phyloP scores from a whole-genome alignment of 2,797 vertebrate genomes.

The Ceryle rudis region DNA sequence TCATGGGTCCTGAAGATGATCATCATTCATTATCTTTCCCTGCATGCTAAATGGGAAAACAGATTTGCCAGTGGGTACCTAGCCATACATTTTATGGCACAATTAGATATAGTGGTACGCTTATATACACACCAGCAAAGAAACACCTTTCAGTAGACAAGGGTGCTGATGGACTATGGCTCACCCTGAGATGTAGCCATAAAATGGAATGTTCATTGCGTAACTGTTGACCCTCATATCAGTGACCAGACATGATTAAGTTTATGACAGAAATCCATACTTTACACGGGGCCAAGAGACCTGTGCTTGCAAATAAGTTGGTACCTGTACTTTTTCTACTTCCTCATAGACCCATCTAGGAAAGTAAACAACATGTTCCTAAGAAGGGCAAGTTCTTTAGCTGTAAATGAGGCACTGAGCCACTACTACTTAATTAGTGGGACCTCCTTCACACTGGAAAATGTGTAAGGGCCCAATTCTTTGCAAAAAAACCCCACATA shows the following conservation, averaged over 20 bases:
- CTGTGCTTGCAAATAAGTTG: background rate
- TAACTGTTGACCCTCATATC: background rate
- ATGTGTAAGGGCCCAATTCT: background rate
- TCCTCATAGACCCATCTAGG: background rate
- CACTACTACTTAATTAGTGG: background rate
- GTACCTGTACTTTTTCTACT: background rate
- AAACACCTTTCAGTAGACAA: background rate
- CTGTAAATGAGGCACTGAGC: background rate
- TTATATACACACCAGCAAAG: background rate
- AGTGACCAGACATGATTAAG: background rate
- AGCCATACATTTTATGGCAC: background rate
- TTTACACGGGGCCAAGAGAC: background rate
- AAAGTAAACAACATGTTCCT: constrained; percentile 1
- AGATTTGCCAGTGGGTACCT: background rate
- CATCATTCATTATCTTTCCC: background rate
- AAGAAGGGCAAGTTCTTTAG: background rate
- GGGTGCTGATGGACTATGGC: background rate
- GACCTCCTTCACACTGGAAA: background rate
- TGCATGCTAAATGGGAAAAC: background rate
- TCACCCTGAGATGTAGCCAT: background rate
- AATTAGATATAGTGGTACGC: fast-evolving
- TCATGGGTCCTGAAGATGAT: background rate
- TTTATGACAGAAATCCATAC: background rate
- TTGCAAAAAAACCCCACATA: background rate
- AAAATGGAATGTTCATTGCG: background rate